These are phyloP conservation scores for Alitta virens DNA, from an alignment of 2,888 invertebrate species.

Conservation along the genomic window DNA sequence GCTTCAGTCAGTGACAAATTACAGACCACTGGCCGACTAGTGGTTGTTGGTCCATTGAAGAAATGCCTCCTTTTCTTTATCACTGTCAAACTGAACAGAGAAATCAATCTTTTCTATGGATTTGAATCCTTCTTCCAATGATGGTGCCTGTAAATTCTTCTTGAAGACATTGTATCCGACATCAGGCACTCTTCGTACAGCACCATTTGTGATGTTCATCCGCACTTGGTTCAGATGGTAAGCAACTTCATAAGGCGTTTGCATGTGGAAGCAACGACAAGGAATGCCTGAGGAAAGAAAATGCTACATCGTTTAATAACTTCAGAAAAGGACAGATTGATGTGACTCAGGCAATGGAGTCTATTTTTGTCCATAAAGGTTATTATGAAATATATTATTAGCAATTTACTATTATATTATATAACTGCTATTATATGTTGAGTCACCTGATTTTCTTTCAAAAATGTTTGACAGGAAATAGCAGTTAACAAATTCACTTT, in stretches of 20 bases:
- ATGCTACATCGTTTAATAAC: background rate
- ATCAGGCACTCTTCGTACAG: constrained; percentile 47
- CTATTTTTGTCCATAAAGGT: too few species aligned
- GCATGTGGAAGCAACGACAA: constrained; percentile 46
- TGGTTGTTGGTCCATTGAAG: constrained; percentile 39
- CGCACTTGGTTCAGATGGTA: constrained; percentile 50
- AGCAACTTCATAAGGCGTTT: constrained; percentile 43
- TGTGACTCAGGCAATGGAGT: too few species aligned
- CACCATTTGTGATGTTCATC: constrained; percentile 45
- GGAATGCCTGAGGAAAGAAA: constrained; percentile 35
- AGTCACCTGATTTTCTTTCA: too few species aligned
- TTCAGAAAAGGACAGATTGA: too few species aligned
- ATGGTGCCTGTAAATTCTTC: constrained; percentile 45
- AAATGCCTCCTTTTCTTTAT: constrained; percentile 39
- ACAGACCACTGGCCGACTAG: too few species aligned
- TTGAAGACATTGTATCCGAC: constrained; percentile 52
- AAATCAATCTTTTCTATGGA: constrained; percentile 44
- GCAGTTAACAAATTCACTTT: too few species aligned
- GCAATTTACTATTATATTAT: too few species aligned
- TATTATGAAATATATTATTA: too few species aligned
- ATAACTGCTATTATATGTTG: too few species aligned
- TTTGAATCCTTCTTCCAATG: constrained; percentile 42
- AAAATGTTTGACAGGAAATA: too few species aligned
- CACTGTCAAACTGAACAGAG: constrained; percentile 38
- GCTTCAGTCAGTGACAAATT: too few species aligned